Evolutionary conservation across 2,113 vertebrate species (phyloP).

Genomic region (Bos javanicus): DNA sequence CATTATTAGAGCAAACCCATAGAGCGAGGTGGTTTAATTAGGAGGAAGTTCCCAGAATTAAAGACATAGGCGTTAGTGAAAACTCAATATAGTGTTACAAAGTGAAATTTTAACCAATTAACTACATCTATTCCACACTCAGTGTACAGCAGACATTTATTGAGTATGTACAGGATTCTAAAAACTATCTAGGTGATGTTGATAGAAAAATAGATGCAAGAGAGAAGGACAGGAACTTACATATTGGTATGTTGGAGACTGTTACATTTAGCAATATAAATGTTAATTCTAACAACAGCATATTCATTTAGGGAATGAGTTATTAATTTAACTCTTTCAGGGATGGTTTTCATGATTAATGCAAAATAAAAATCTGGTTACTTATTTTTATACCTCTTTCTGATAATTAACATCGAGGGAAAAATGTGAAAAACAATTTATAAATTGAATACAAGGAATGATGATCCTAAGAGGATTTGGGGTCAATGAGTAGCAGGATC

Average conservation of each 20-base stretch:
- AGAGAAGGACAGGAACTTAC: not conserved
- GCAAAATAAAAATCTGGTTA: not conserved
- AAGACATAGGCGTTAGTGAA: not conserved
- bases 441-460: not conserved
- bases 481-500: not conserved
- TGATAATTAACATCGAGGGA: not conserved
- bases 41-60: conserved; percentile 24
- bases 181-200: not conserved
- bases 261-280: not conserved
- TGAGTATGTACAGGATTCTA: not conserved
- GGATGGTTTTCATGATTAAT: not conserved
- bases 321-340: not conserved
- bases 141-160: not conserved
- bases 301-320: not conserved
- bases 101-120: not conserved
- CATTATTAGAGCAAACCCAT: conserved; percentile 44
- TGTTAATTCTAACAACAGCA: not conserved
- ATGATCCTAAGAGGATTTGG: not conserved
- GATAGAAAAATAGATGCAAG: not conserved
- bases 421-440: not conserved
- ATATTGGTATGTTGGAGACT: not conserved
- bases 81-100: not conserved
- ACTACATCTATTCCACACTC: not conserved
- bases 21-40: not conserved
- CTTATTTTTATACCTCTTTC: not conserved